Base-by-base conservation (phyloP, 2,113 vertebrate genomes). In the Pelmatolapia mariae region DNA sequence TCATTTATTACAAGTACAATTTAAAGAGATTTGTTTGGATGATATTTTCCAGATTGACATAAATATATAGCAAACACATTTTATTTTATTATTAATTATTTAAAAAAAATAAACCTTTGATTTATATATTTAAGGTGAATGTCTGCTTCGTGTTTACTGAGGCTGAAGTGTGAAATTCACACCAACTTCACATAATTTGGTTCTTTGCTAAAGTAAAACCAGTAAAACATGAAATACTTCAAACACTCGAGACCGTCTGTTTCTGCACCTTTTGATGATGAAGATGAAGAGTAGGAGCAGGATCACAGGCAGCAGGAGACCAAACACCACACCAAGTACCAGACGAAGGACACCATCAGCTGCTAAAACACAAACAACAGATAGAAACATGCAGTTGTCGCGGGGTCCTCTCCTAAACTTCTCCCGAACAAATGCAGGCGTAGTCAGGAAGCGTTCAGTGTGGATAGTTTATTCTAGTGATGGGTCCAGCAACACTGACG, bases 201-300 rank as follows among this genome's bases (percentile, higher is more conserved):
- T 53, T 6, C 5, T 11, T 22, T 11, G 52, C n/a, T 54, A 11
- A 53, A 22, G 19, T 53, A 53, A 11, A 54, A 22, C n/a, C 52
- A 4, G n/a, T 4, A 54, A 54, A 54, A 22, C n/a, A 6, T 6
- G 2, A 54, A 54, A 54, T 54, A 6, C 52, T 54, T 54, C 52
- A 22, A 54, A 54, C 10, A 7, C 53, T 54, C 18, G 4, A 26
- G 11, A 13, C 4, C 4, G 12, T 13, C 13, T 31, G 13, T 16
- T 16, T 61, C 29, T 61, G 19, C 63, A 92, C 91, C 91, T 86
- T 85, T 15, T 84, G 19, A 90, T 4, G 84, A 88, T 5, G 73
- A 81, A 76, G 88, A 80, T 0, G 16, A 79, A 2, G 9, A 84
- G 4, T 1, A 52, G 1, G 26, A 92, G 15, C 13, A 9, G 3